Conservation (phyloP, 2,888 invertebrate genomes). For the Pammene aurita region DNA sequence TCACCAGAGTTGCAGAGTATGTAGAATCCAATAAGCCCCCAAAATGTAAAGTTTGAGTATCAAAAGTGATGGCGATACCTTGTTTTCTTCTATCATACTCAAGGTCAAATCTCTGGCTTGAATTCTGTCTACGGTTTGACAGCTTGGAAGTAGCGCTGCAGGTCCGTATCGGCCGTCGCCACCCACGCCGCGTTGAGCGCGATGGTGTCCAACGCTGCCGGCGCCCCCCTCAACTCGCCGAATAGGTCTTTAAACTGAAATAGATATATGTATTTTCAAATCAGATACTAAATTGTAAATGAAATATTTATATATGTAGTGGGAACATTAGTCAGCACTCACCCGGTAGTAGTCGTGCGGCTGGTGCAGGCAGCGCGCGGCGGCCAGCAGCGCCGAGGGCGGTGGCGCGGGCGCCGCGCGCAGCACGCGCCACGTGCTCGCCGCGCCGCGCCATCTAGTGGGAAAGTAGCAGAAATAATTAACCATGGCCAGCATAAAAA, state of each 20-base stretch:
- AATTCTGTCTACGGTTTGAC: constrained; percentile 35
- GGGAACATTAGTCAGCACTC: constrained; percentile 39
- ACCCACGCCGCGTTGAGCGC: constrained; percentile 93
- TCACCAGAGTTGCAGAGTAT: too few species aligned
- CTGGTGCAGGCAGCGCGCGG: constrained; percentile 89
- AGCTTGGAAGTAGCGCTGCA: constrained; percentile 65
- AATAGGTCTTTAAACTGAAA: constrained; percentile 85
- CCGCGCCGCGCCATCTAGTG: constrained; percentile 87
- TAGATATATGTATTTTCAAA: background rate
- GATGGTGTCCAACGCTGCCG: constrained; percentile 90
- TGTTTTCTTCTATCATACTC: too few species aligned
- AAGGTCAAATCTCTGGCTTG: too few species aligned
- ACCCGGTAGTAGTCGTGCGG: constrained; percentile 90
- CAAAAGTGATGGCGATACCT: too few species aligned
- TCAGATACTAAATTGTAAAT: too few species aligned
- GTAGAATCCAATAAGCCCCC: too few species aligned
- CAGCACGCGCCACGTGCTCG: constrained; percentile 87
- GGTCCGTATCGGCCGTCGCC: constrained; percentile 80
- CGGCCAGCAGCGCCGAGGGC: constrained; percentile 86
- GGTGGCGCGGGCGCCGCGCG: constrained; percentile 86
- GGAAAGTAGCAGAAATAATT: too few species aligned
- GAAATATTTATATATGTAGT: too few species aligned
- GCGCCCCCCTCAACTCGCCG: constrained; percentile 82
- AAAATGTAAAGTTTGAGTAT: too few species aligned
- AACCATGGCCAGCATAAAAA: too few species aligned